Percentiles rank a stretch among this genome's conserved stretches.
Evolutionary conservation across 1,140 invertebrate genomes (phyloP).

Genomic region (Drosophila sturtevanti): DNA sequence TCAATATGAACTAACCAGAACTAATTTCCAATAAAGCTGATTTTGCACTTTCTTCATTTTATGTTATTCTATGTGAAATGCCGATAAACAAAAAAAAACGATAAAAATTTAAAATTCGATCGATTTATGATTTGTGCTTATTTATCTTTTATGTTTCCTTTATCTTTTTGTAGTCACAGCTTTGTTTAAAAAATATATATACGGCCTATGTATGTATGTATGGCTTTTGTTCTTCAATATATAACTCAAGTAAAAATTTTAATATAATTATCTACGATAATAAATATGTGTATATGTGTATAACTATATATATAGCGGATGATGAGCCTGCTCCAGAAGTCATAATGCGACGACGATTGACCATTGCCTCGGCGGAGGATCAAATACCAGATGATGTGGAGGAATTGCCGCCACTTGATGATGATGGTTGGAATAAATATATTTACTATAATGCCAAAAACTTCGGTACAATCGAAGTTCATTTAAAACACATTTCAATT

Average conservation of each 20-base stretch:
- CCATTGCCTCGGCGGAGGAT: conserved; percentile 73
- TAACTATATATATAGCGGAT: conserved; percentile 46
- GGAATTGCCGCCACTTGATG: conserved; percentile 66
- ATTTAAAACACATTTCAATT: conserved; percentile 14
- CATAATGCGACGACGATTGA: conserved; percentile 73
- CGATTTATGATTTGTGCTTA: conserved; percentile 35
- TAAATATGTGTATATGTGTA: conserved; percentile 14
- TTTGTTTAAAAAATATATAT: conserved; percentile 66
- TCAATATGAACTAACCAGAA: conserved; percentile 10
- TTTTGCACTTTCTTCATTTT: conserved; percentile 81
- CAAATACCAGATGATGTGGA: conserved; percentile 68
- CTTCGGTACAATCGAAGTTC: conserved; percentile 56
- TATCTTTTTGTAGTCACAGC: conserved; percentile 68
- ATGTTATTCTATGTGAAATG: conserved; percentile 13
- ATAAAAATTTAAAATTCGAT: neutral
- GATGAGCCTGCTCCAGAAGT: conserved; percentile 60
- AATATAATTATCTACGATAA: conserved; percentile 44
- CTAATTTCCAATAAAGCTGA: neutral
- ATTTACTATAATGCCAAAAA: conserved; percentile 7
- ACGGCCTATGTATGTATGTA: conserved; percentile 78
- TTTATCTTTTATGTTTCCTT: conserved; percentile 48
- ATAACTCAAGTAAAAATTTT: conserved; percentile 14
- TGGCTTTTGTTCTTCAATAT: conserved; percentile 60
- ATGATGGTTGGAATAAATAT: conserved; percentile 71
- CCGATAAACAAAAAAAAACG: conserved; percentile 4